Conservation (phyloP, 2,797 vertebrate genomes). For the Sebastes ruberrimus region DNA sequence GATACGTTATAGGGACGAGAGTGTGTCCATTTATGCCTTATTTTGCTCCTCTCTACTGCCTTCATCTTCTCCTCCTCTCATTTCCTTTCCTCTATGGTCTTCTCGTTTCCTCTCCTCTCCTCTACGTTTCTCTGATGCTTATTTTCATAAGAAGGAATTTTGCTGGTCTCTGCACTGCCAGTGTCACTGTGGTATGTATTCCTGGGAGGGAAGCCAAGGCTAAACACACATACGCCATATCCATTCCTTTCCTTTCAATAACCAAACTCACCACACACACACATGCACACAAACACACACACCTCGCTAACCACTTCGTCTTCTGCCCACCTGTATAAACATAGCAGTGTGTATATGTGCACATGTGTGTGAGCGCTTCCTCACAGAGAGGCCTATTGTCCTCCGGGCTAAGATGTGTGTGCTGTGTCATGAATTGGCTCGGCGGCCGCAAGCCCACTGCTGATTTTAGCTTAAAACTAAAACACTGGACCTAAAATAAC, state of each 20-base stretch:
- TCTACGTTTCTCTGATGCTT: slow-evolving; percentile 63
- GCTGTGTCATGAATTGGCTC: slow-evolving; percentile 75
- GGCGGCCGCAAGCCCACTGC: slow-evolving; percentile 61
- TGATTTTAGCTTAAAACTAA: slow-evolving; percentile 73
- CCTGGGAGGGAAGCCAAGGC: slow-evolving; percentile 71
- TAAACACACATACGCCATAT: slow-evolving; percentile 70
- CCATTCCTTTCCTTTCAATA: slow-evolving; percentile 75
- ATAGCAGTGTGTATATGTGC: slow-evolving; percentile 60
- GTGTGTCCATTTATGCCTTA: neutral
- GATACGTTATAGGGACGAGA: too few species aligned
- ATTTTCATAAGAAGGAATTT: slow-evolving; percentile 78
- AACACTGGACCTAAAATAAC: slow-evolving; percentile 70
- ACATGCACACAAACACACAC: slow-evolving; percentile 43
- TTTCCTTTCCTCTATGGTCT: neutral
- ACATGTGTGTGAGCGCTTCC: slow-evolving; percentile 45
- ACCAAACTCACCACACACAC: slow-evolving; percentile 51
- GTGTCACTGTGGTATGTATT: slow-evolving; percentile 74
- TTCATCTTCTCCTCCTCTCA: neutral
- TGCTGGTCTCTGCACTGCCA: slow-evolving; percentile 71
- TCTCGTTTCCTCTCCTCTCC: slow-evolving; percentile 9
- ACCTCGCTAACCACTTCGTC: slow-evolving; percentile 58
- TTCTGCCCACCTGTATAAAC: slow-evolving; percentile 80
- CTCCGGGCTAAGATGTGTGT: slow-evolving; percentile 55
- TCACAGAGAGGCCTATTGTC: slow-evolving; percentile 75
- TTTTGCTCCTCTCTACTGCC: neutral